A percentile compares a stretch with the other conserved stretches of the same genome.
Evolutionary conservation across 1,140 invertebrate genomes (phyloP).

Genomic region (Zaprionus ghesquierei): DNA sequence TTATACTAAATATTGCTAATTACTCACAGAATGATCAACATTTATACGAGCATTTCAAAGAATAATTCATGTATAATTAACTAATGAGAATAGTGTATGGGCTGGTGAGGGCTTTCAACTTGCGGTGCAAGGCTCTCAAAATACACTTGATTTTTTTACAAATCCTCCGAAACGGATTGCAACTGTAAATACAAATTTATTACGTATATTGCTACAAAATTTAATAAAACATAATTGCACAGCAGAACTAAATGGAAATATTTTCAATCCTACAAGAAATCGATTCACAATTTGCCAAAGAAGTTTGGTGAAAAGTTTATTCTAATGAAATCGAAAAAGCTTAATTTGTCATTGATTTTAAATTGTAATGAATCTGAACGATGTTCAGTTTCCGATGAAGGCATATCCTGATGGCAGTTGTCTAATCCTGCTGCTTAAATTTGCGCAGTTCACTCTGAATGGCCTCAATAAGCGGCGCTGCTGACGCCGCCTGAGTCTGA

Average conservation of each 20-base stretch:
- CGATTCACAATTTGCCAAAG: neutral
- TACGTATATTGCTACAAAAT: conserved; percentile 8
- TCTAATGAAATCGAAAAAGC: conserved; percentile 31
- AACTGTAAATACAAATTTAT: conserved; percentile 46
- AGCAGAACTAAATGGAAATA: neutral
- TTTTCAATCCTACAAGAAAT: neutral
- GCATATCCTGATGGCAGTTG: neutral
- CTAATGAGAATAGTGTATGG: conserved; percentile 30
- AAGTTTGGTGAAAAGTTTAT: conserved; percentile 30
- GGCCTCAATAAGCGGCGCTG: conserved; percentile 86
- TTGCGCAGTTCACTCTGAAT: conserved; percentile 86
- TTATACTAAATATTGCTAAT: neutral
- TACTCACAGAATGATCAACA: conserved; percentile 38
- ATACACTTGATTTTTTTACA: neutral
- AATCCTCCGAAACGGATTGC: conserved; percentile 15
- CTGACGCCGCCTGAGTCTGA: conserved; percentile 79
- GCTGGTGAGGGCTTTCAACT: conserved; percentile 74
- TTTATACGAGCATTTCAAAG: conserved; percentile 51
- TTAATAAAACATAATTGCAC: conserved; percentile 14
- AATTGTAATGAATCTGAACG: neutral
- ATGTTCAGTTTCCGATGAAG: neutral
- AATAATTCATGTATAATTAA: conserved; percentile 48
- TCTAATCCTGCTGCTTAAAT: conserved; percentile 76
- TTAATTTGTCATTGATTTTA: conserved; percentile 11
- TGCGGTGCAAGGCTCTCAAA: conserved; percentile 33